Base-by-base conservation (phyloP, 2,113 vertebrate genomes). In the Pomatostomus ruficeps region DNA sequence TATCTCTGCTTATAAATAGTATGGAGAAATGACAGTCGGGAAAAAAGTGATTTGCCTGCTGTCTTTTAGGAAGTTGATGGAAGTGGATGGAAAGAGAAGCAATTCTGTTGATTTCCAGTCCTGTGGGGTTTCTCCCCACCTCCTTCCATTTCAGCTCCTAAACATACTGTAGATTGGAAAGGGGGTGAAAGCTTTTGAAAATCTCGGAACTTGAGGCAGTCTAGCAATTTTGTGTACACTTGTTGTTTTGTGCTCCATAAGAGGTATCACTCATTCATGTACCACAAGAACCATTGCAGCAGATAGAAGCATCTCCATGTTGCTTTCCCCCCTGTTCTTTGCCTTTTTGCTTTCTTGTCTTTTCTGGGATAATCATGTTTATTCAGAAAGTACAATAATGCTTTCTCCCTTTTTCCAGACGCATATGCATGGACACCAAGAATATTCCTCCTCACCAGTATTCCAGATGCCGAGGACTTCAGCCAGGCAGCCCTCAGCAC, bases 381-480 rank as follows among this genome's bases (percentile, higher is more conserved):
- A 14, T 49, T 14, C 49, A 48, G 78, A 49, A 95, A 76, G 59
- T 88, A 23, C 58, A 96, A 5, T 97, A 74, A 97, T 2, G 1
- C 35, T 93, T 66, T 96, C 92, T 95, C 33, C 92, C 89, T 96
- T 96, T 94, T 97, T 97, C 59, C 93, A 97, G 97, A 92, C 74
- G 13, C 98, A 99, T 97, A 92, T 97, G 96, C 98, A 98, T 58
- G 98, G 98, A 94, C 98, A 98, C 91, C 98, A 98, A 98, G 98
- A 99, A 95, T 98, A 97, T 97, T 96, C 97, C 81, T 98, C 97
- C 68, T 98, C 99, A 91, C 98, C 98, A 97, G 96, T 99, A 95
- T 99, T 98, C 97, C 98, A 98, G 98, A 98, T 98, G 97, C 98
- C 98, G 96, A 98, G 98, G 96, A 98, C 97, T 95, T 97, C 98